Evolutionary conservation across 1,140 invertebrate genomes (phyloP), one percentile per base, ranked within the genome.

Genomic region (Bombus polaris): DNA sequence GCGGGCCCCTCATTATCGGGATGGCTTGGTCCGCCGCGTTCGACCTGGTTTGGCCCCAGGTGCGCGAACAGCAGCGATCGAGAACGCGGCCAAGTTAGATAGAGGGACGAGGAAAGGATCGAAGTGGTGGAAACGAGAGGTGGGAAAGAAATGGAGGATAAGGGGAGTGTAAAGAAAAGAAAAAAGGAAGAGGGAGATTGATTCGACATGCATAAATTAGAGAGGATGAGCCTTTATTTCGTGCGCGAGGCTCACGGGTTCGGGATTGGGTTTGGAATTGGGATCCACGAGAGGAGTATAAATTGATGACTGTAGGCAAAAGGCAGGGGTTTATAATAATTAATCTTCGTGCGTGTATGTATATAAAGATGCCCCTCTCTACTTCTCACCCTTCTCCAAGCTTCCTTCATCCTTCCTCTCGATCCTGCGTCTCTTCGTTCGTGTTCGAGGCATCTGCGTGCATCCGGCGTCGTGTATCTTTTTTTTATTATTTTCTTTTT

Each of bases 131-230:
- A 53, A 66, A 74, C 76, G 87, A 87, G 85, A 75, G 74, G 70
- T 37, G 76, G 57, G 74, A 59, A 78, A 84, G 28, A 62, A 86
- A 81, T 57, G 71, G 73, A 44, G 57, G 59, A 68, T 15, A 37
- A 83, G 22, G 70, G 35, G 75, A 37, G 65, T 65, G 13, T 68
- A 47, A 71, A 75, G 42, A 57, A 77, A 79, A 47, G 84, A 75
- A 73, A 59, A 35, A 72, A 75, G 59, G 37, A 87, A 71, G 78
- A 80, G 82, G 78, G 81, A 80, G 94, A 95, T 95, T 95, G 94
- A 95, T 95, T 95, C 93, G 94, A 94, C 91, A 94, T 94, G 94
- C 94, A 95, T 95, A 95, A 94, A 95, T 95, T 95, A 95, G 93
- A 94, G 92, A 94, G 94, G 93, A 94, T 93, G 93, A 93, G 92